phyloP scores from a whole-genome alignment of 1,140 invertebrate species.

The Zaprionus lachaisei region DNA sequence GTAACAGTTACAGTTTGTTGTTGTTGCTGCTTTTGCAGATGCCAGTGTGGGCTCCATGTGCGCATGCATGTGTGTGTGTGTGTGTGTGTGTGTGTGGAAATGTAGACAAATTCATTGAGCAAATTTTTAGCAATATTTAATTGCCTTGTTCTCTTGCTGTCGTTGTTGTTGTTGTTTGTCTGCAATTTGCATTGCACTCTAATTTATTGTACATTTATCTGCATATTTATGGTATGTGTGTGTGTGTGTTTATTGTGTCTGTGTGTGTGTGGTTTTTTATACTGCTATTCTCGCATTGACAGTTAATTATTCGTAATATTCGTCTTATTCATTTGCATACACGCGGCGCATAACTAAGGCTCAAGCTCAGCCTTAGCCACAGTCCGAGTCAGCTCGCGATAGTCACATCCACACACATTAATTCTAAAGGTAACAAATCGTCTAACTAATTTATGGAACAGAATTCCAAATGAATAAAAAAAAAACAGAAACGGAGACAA shows the following conservation, averaged over 20 bases:
- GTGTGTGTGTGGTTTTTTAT: constrained; percentile 34
- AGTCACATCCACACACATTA: constrained; percentile 11
- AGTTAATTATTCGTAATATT: constrained; percentile 80
- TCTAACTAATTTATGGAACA: constrained; percentile 68
- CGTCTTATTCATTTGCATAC: constrained; percentile 74
- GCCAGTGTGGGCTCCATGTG: constrained; percentile 41
- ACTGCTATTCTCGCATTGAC: constrained; percentile 58
- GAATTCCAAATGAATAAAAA: constrained; percentile 13
- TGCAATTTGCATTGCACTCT: constrained; percentile 70
- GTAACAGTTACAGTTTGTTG: constrained; percentile 21
- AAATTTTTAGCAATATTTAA: constrained; percentile 54
- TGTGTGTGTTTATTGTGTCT: neutral
- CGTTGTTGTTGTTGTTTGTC: constrained; percentile 33
- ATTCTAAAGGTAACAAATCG: constrained; percentile 47
- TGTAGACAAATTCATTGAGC: constrained; percentile 65
- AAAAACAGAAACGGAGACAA: constrained; percentile 10
- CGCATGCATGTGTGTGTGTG: constrained; percentile 14
- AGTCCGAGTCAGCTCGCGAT: constrained; percentile 2
- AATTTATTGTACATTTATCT: constrained; percentile 66
- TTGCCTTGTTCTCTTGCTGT: constrained; percentile 56
- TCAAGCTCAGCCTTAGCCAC: neutral
- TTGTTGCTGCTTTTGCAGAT: constrained; percentile 43
- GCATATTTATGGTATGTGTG: constrained; percentile 8
- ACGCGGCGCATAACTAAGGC: constrained; percentile 41
- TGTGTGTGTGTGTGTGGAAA: constrained; percentile 37